These are phyloP conservation scores for Knipowitschia caucasica DNA, from an alignment of 2,797 vertebrate genomes.

Conservation along the genomic window DNA sequence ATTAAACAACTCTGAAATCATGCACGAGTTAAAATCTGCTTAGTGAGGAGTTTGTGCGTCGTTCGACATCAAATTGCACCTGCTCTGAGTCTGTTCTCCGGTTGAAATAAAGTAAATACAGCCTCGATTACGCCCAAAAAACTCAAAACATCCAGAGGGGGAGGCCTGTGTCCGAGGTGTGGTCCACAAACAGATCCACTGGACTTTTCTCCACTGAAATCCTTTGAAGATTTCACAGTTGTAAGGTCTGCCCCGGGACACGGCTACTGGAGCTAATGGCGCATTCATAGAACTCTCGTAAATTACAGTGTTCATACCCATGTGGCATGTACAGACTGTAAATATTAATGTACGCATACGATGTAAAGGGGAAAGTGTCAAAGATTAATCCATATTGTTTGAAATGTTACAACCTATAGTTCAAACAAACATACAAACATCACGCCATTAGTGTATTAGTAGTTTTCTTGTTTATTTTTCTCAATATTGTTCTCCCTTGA, in stretches of 20 bases:
- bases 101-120: neutral
- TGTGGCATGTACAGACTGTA: too few species aligned
- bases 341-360: too few species aligned
- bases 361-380: too few species aligned
- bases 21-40: too few species aligned
- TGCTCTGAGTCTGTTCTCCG: constrained; percentile 28
- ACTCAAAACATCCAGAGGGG: neutral
- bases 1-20: too few species aligned
- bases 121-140: neutral
- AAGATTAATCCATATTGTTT: too few species aligned
- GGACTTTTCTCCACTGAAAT: neutral
- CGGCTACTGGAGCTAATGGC: constrained; percentile 51
- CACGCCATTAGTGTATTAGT: too few species aligned
- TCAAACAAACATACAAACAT: too few species aligned
- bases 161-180: neutral
- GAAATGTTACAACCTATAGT: too few species aligned
- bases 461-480: too few species aligned
- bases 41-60: constrained; percentile 23
- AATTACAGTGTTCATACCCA: neutral
- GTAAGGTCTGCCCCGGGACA: constrained; percentile 44
- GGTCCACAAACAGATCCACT: neutral
- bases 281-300: constrained; percentile 44
- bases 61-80: constrained; percentile 57
- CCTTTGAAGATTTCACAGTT: constrained; percentile 27
- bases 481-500: too few species aligned